Conservation (phyloP, 2,113 vertebrate genomes). For the Dasyprocta punctata region DNA sequence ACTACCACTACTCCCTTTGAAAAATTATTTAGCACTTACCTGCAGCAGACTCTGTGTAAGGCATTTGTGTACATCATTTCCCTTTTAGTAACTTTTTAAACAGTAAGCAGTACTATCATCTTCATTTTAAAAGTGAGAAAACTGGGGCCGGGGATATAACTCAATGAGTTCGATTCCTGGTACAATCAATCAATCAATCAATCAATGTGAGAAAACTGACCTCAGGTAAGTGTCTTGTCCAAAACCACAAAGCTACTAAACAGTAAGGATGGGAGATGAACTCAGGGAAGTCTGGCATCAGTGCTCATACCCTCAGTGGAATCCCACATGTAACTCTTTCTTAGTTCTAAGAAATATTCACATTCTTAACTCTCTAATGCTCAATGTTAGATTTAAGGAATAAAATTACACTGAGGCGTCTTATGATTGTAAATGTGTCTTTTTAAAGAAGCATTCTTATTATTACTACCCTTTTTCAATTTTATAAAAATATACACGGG, state of each 20-base stretch:
- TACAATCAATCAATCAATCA: no score
- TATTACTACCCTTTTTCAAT: background rate
- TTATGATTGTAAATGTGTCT: background rate
- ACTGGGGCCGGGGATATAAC: background rate
- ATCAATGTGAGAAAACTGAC: background rate
- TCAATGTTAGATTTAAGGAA: background rate
- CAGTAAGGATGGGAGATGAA: background rate
- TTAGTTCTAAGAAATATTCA: background rate
- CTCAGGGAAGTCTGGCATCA: background rate
- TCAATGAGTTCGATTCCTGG: no score
- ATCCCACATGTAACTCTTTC: slow-evolving; percentile 2
- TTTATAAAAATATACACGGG: background rate
- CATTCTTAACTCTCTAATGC: background rate
- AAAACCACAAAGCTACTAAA: slow-evolving; percentile 16
- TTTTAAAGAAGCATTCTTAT: background rate
- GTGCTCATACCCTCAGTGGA: background rate
- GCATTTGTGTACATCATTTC: background rate
- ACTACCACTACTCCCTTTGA: background rate
- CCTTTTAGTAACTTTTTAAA: slow-evolving; percentile 46
- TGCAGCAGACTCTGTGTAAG: background rate
- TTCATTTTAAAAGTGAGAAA: background rate
- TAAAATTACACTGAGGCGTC: background rate
- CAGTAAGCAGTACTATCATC: background rate
- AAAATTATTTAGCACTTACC: slow-evolving; percentile 20
- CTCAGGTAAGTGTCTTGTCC: background rate